Conservation (phyloP, 2,888 invertebrate genomes). For the Rotaria sp. region DNA sequence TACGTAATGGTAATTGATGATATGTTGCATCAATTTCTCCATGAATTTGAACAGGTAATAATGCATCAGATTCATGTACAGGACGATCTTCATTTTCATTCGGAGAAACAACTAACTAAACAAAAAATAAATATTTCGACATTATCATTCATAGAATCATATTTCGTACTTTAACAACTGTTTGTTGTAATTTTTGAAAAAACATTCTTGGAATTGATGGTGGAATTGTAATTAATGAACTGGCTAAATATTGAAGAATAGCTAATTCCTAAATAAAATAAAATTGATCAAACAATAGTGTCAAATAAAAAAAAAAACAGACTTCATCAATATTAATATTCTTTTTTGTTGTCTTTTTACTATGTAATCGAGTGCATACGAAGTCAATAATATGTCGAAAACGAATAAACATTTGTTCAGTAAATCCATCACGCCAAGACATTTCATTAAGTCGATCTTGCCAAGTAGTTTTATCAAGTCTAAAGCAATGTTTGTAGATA, state of each 20-base stretch:
- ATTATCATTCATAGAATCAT: neutral
- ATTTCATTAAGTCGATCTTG: neutral
- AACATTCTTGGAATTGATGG: conserved; percentile 18
- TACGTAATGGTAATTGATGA: neutral
- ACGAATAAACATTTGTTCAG: neutral
- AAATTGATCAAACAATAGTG: neutral
- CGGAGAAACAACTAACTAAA: conserved; percentile 2
- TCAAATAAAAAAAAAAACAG: too few relatives aligned
- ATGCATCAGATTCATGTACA: neutral
- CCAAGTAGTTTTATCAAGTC: conserved; percentile 17
- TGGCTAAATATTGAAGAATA: neutral
- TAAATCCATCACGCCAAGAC: conserved; percentile 23
- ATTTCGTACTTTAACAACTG: neutral
- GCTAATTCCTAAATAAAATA: neutral
- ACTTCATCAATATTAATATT: neutral
- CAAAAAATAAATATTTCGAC: neutral
- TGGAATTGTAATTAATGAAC: neutral
- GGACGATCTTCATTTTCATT: conserved; percentile 24
- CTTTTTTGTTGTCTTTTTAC: neutral
- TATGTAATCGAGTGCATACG: neutral
- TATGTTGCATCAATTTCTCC: neutral
- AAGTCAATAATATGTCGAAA: neutral
- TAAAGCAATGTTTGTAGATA: neutral
- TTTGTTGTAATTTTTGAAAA: conserved; percentile 4
- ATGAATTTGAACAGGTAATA: conserved; percentile 8